Conservation (phyloP, 2,113 vertebrate species). For the Siniperca chuatsi region DNA sequence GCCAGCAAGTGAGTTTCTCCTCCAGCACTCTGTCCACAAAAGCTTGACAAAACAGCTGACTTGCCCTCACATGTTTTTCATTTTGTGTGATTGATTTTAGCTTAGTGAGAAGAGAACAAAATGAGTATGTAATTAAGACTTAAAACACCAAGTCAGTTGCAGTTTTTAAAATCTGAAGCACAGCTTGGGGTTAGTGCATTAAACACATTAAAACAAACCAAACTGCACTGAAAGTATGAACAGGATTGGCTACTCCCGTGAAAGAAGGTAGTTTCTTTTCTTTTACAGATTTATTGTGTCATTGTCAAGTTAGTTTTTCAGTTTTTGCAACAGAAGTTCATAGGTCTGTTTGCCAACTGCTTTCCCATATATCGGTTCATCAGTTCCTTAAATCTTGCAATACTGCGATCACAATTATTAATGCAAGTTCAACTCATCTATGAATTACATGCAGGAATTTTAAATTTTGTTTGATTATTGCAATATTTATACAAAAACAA, state of each 20-base stretch:
- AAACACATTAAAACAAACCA: not conserved
- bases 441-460: not conserved
- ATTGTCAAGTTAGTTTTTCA: not conserved
- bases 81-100: not conserved
- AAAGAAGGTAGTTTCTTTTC: not conserved
- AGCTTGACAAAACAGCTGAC: not conserved
- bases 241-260: not conserved
- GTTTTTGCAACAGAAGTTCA: not conserved
- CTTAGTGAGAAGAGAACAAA: not conserved
- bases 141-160: not conserved
- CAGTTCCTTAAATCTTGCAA: not conserved
- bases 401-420: not conserved
- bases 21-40: constrained; percentile 45
- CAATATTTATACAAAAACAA: not conserved
- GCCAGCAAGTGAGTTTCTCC: constrained; percentile 82
- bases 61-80: not conserved
- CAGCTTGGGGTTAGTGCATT: not conserved
- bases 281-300: not conserved
- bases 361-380: not conserved
- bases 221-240: not conserved
- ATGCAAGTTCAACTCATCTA: not conserved
- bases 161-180: not conserved
- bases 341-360: not conserved
- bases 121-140: not conserved
- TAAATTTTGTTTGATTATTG: not conserved